Evolutionary conservation across 2,797 vertebrate species (phyloP).

Genomic region (Oophaga sylvatica): DNA sequence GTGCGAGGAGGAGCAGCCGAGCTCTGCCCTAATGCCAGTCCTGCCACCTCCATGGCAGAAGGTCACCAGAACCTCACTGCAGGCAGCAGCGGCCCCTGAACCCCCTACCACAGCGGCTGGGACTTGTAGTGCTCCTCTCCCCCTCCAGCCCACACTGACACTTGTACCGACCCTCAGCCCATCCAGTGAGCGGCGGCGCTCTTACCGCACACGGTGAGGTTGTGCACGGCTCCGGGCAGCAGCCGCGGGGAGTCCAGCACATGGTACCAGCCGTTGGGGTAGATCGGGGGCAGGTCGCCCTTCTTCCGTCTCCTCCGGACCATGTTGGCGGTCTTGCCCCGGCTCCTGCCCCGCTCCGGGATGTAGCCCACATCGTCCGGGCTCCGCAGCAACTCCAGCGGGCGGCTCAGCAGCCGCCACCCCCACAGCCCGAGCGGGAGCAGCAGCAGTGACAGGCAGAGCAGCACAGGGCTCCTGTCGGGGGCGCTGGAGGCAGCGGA

Average conservation of each 20-base stretch:
- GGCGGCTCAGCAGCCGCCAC: constrained; percentile 73
- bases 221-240: constrained; percentile 72
- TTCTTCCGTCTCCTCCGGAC: constrained; percentile 75
- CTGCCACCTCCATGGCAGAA: no score
- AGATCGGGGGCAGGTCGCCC: constrained; percentile 80
- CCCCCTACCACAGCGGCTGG: no score
- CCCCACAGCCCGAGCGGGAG: constrained; percentile 64
- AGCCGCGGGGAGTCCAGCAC: constrained; percentile 79
- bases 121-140: no score
- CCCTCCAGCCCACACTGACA: no score
- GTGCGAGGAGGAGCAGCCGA: neutral
- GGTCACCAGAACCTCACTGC: neutral
- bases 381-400: constrained; percentile 73
- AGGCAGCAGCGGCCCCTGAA: no score
- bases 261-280: constrained; percentile 85
- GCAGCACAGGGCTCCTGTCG: constrained; percentile 19
- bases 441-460: constrained; percentile 55
- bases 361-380: constrained; percentile 80
- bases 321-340: constrained; percentile 73
- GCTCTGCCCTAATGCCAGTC: neutral
- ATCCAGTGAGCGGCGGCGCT: no score
- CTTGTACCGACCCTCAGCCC: no score
- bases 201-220: constrained; percentile 77
- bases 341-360: constrained; percentile 71
- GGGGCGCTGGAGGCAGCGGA: constrained; percentile 10